These are phyloP conservation scores for Luscinia megarhynchos DNA, from an alignment of 2,797 vertebrate genomes.

Conservation along the genomic window DNA sequence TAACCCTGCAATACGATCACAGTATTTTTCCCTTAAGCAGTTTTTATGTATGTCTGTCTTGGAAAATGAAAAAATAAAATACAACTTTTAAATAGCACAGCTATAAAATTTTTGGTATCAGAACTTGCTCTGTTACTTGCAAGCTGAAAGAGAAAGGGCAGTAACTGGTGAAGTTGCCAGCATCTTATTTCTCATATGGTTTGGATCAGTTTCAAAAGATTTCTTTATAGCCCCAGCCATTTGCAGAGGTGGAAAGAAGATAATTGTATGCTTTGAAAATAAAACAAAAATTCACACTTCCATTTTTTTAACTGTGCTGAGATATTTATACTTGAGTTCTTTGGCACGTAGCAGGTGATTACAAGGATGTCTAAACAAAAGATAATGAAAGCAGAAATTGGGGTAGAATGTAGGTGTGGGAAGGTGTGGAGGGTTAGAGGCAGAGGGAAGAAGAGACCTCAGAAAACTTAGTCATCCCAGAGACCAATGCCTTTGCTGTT, in stretches of 20 bases:
- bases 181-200: neutral
- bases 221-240: neutral
- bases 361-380: neutral
- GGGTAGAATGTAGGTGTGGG: neutral
- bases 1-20: neutral
- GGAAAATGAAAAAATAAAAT: neutral
- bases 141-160: neutral
- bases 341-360: neutral
- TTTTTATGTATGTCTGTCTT: neutral
- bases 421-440: neutral
- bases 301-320: neutral
- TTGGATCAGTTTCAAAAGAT: neutral
- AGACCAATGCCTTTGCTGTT: neutral
- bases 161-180: neutral
- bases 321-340: neutral
- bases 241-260: neutral
- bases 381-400: neutral
- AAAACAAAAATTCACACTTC: neutral
- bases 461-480: neutral
- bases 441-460: neutral
- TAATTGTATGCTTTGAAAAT: neutral
- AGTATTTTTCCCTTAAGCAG: neutral
- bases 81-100: neutral
- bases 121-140: neutral
- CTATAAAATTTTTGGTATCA: neutral